These are phyloP conservation scores for Meloidogyne chitwoodi DNA, from an alignment of 1,140 invertebrate species.

Conservation along the genomic window DNA sequence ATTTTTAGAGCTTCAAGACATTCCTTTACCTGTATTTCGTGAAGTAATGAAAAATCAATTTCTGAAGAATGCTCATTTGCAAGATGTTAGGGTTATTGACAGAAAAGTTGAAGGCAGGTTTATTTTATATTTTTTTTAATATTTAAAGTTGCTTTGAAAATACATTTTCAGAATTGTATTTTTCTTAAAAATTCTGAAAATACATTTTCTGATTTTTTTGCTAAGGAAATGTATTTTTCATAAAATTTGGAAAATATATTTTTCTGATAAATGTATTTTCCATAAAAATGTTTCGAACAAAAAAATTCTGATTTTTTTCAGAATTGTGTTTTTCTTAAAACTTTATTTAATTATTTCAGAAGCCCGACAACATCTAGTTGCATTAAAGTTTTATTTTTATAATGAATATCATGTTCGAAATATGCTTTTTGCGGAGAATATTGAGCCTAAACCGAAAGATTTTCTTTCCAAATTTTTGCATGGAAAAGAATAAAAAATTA, in stretches of 20 bases:
- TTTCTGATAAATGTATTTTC: no score
- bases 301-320: no score
- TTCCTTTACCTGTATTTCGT: slow-evolving; percentile 15
- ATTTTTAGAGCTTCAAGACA: neutral
- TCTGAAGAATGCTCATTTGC: slow-evolving; percentile 2
- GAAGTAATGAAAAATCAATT: slow-evolving; percentile 18
- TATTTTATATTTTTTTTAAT: neutral
- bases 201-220: no score
- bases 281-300: no score
- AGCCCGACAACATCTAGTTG: neutral
- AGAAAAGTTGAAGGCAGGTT: slow-evolving; percentile 7
- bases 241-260: no score
- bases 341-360: neutral
- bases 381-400: slow-evolving; percentile 6
- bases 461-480: slow-evolving; percentile 20
- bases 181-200: no score
- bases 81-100: slow-evolving; percentile 3
- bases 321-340: no score
- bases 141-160: no score
- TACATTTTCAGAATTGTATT: no score
- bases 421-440: slow-evolving; percentile 20
- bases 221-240: no score
- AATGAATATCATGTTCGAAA: slow-evolving; percentile 19
- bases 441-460: slow-evolving; percentile 19
- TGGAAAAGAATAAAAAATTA: slow-evolving; percentile 12